A percentile compares a stretch with the other conserved stretches of the same genome.
Evolutionary conservation across 1,140 invertebrate genomes (phyloP).

Genomic region (Mactra quadrangularis): DNA sequence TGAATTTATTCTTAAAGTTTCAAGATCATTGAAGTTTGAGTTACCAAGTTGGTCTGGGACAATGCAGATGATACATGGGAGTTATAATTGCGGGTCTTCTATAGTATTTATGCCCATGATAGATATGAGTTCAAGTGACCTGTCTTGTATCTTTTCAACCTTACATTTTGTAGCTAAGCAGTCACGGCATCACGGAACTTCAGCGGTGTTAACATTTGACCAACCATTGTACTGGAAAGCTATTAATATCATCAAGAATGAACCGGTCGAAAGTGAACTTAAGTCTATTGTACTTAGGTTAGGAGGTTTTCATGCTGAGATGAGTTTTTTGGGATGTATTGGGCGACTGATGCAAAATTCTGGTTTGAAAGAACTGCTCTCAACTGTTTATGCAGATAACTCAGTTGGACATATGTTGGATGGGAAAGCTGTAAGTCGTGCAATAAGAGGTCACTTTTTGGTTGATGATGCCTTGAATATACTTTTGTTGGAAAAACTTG

Average conservation of each 20-base stretch:
- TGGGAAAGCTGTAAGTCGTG: slow-evolving; percentile 19
- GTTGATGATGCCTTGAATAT: slow-evolving; percentile 12
- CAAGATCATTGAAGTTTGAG: background rate
- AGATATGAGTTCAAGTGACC: slow-evolving; percentile 64
- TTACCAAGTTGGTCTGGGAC: background rate
- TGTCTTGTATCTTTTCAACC: background rate
- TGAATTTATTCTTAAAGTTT: too few species aligned
- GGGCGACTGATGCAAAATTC: slow-evolving; percentile 53
- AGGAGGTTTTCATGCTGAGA: slow-evolving; percentile 61
- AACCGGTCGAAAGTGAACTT: slow-evolving; percentile 31
- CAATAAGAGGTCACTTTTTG: slow-evolving; percentile 7
- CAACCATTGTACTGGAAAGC: slow-evolving; percentile 71
- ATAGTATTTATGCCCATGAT: slow-evolving; percentile 55
- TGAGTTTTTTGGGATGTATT: slow-evolving; percentile 66
- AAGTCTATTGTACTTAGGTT: slow-evolving; percentile 45
- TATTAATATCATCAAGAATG: slow-evolving; percentile 35
- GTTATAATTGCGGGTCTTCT: background rate
- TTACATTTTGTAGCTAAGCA: background rate
- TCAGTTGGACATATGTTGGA: slow-evolving; percentile 4
- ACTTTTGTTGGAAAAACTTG: background rate
- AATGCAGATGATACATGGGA: background rate
- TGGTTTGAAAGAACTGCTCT: slow-evolving; percentile 61
- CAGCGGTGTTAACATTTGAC: slow-evolving; percentile 6
- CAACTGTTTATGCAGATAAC: slow-evolving; percentile 56
- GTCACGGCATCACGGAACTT: background rate